Base-by-base conservation (phyloP, 2,888 invertebrate genomes). In the Andrena marginata region DNA sequence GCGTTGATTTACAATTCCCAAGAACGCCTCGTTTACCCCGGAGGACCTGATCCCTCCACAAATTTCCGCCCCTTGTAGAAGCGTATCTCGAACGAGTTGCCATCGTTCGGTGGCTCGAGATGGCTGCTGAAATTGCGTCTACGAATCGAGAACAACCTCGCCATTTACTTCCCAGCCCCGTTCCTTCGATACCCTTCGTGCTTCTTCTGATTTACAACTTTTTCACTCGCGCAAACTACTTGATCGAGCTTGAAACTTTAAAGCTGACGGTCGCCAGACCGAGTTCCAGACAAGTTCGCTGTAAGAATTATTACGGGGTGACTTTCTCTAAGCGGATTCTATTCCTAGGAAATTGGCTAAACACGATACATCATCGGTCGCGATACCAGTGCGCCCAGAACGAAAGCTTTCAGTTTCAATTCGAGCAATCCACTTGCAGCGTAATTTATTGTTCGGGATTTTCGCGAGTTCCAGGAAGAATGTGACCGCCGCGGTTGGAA, bases 1-100 rank as follows among this genome's bases (percentile, higher is more conserved):
- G 26, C 77, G 74, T 84, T 84, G 85, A 85, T 77, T 85, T 72
- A 72, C 72, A 77, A 77, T 77, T 77, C 79, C 68, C 35, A 35
- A 56, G 51, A 74, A 13, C 20, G 31, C 6, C 48, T 13, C 7
- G 56, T 26, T 35, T 23, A 56, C 56, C 23, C 56, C 26, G 26
- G 23, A 23, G 26, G 56, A 56, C 23, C 56, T 26, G 56, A 20
- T 56, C 23, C 56, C 20, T 23, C 23, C 56, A 20, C 3, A 56
- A 56, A 56, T 33, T 62, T 62, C 62, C 51, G 13, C 63, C 29
- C 56, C 23, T 56, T 56, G 23, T 10, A 26, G 23, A 56, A 56
- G 23, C 56, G 56, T 56, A 56, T 56, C 56, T 31, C 73, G 35
- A 31, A 64, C 49, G 42, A 73, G 56, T 65, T 65, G 7, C 33